phyloP scores from a whole-genome alignment of 2,888 invertebrate species.

The Lasioglossum lativentre region DNA sequence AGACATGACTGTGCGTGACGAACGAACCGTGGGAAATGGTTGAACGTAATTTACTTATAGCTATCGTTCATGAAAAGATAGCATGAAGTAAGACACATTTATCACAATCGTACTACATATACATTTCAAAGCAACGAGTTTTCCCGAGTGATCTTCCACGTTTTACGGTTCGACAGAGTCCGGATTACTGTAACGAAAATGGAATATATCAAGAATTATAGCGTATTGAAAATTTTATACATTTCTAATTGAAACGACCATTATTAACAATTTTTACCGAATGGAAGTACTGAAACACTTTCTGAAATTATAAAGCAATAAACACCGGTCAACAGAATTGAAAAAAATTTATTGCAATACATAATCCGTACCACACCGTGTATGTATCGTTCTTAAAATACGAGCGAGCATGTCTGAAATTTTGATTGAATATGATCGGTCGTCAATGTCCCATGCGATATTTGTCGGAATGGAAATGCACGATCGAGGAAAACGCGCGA shows the following conservation, averaged over 20 bases:
- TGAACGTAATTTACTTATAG: slow-evolving; percentile 24
- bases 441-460: not conserved
- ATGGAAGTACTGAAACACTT: not conserved
- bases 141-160: slow-evolving; percentile 40
- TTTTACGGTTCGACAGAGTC: not conserved
- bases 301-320: not conserved
- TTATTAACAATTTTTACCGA: not conserved
- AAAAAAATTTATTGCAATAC: not conserved
- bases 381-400: not conserved
- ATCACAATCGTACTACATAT: slow-evolving; percentile 11
- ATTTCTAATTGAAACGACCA: too few relatives aligned
- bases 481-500: not conserved
- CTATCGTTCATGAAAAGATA: slow-evolving; percentile 34
- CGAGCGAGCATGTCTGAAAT: not conserved
- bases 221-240: not conserved
- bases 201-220: too few relatives aligned
- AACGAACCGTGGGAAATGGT: slow-evolving; percentile 26
- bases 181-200: not conserved
- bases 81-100: slow-evolving; percentile 5
- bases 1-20: not conserved
- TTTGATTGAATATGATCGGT: not conserved
- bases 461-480: not conserved
- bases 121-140: slow-evolving; percentile 43
- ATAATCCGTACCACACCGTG: not conserved
- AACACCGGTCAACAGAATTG: not conserved